phyloP scores from a whole-genome alignment of 2,113 vertebrate genomes.

The Varanus salvator region DNA sequence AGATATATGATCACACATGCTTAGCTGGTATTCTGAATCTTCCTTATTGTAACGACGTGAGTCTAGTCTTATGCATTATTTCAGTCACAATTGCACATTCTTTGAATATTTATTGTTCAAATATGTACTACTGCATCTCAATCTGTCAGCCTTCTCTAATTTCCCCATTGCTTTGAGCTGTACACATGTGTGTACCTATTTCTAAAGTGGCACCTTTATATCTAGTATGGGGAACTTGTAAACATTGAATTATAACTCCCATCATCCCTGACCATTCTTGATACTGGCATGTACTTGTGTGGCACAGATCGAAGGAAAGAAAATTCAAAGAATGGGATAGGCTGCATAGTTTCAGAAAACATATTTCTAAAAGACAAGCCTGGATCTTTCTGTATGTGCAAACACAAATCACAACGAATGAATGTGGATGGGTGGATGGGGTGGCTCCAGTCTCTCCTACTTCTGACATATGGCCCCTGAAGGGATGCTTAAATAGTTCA shows the following conservation, averaged over 20 bases:
- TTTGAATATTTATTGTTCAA: background rate
- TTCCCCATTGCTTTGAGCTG: background rate
- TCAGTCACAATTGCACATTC: background rate
- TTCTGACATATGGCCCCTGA: background rate
- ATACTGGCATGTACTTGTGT: too few relatives aligned
- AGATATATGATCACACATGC: slow-evolving; percentile 29
- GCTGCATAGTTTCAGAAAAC: background rate
- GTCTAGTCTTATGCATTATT: background rate
- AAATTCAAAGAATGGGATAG: background rate
- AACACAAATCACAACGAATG: background rate
- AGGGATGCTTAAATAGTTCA: background rate
- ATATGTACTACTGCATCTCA: background rate
- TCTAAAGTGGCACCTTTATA: background rate
- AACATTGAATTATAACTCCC: background rate
- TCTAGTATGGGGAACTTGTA: background rate
- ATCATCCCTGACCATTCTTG: background rate
- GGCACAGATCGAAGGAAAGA: background rate
- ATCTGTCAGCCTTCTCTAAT: background rate
- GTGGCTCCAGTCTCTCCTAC: too few relatives aligned
- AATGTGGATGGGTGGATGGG: too few relatives aligned
- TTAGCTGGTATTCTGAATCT: slow-evolving; percentile 13
- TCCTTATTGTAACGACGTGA: background rate
- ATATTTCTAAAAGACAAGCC: background rate
- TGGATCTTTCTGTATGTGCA: background rate
- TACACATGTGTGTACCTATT: background rate